phyloP scores from a whole-genome alignment of 92 coral and sea anemone genomes.

The Pocillopora meandrina region DNA sequence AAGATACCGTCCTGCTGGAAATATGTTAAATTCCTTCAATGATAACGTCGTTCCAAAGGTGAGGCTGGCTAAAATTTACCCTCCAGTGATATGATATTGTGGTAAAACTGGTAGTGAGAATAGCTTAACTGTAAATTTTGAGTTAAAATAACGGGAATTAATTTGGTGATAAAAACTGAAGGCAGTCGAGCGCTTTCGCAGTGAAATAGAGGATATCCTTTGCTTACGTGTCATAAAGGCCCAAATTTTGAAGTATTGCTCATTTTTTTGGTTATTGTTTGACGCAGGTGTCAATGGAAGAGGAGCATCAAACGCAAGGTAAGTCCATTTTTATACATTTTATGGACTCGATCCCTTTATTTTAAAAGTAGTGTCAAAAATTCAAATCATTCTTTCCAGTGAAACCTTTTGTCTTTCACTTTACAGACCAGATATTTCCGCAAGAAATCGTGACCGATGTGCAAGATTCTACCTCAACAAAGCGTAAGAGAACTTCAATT shows the following conservation, averaged over 20 bases:
- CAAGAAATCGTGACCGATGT: not conserved
- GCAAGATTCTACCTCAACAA: not conserved
- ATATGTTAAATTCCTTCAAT: conserved; percentile 65
- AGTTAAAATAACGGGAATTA: too few species aligned
- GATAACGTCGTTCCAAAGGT: conserved; percentile 87
- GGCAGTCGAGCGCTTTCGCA: too few species aligned
- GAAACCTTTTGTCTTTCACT: not conserved
- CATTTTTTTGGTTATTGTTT: not conserved
- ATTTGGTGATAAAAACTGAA: too few species aligned
- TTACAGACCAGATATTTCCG: not conserved
- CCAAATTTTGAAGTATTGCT: not conserved
- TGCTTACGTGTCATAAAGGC: not conserved
- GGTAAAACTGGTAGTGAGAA: too few species aligned
- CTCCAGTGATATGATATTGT: too few species aligned
- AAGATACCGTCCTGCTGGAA: conserved; percentile 89
- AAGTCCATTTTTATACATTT: not conserved
- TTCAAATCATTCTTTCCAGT: not conserved
- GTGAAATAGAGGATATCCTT: not conserved
- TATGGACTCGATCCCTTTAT: too few species aligned
- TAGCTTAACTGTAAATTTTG: too few species aligned
- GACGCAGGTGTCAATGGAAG: conserved; percentile 9
- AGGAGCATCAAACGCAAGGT: conserved; percentile 10
- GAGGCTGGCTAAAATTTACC: not conserved
- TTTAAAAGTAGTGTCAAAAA: not conserved
- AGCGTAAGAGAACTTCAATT: conserved; percentile 1